Percentiles rank a stretch among this genome's conserved stretches.
Evolutionary conservation across 2,113 vertebrate species (phyloP).

Genomic region (Seriola rivoliana): DNA sequence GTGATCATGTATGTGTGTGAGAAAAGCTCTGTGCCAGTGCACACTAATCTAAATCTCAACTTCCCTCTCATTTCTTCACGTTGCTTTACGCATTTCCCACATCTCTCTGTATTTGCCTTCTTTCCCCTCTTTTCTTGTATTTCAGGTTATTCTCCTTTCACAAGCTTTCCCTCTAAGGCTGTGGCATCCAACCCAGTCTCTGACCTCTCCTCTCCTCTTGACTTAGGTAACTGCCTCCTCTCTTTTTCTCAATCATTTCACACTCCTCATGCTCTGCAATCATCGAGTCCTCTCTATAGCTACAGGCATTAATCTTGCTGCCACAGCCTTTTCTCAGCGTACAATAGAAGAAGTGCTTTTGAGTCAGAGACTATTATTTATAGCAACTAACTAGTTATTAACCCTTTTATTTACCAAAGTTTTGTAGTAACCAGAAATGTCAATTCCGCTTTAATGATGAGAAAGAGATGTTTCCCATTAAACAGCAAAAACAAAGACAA

Average conservation of each 20-base stretch:
- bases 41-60: constrained; percentile 45
- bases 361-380: background rate
- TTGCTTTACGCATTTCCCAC: constrained; percentile 48
- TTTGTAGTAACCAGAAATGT: background rate
- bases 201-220: constrained; percentile 91
- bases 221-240: constrained; percentile 89
- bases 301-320: constrained; percentile 9
- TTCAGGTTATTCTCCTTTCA: constrained; percentile 92
- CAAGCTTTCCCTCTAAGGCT: constrained; percentile 93
- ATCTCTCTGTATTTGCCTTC: constrained; percentile 48
- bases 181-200: constrained; percentile 89
- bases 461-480: background rate
- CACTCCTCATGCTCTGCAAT: constrained; percentile 42
- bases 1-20: constrained; percentile 27
- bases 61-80: constrained; percentile 38
- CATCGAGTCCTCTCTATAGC: constrained; percentile 17
- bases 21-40: constrained; percentile 11
- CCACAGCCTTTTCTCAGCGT: background rate
- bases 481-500: background rate
- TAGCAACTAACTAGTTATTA: background rate
- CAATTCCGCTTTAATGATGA: background rate
- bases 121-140: constrained; percentile 83
- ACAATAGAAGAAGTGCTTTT: constrained; percentile 7
- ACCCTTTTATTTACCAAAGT: background rate
- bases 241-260: constrained; percentile 57